Base-by-base conservation (phyloP, 30 jellyfish, hydroid and myxozoan genomes). In the Hydra vulgaris region DNA sequence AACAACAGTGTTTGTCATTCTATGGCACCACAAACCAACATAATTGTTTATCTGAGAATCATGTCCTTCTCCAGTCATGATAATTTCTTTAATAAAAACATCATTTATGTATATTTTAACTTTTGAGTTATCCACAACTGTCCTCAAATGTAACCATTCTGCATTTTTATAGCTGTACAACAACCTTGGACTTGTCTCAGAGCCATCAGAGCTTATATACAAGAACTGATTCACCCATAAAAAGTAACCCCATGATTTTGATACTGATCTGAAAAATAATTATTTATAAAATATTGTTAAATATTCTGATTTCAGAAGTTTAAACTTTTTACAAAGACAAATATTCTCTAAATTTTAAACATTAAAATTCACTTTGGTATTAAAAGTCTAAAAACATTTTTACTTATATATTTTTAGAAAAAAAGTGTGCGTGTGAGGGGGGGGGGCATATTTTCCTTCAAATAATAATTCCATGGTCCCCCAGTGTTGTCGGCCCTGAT, bases 11-110 rank as follows among this genome's bases (percentile, higher is more conserved):
- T 52, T 80, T 26, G 85, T 84, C 22, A 85, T 26, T 53, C 88
- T 76, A 78, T 89, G 97, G 74, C 97, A 89, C 92, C 95, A 89
- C 83, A 89, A 78, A 16, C 97, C 97, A 77, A 89, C 97, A 70
- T 84, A 89, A 55, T 89, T 89, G 53, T 89, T 92, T 25, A 91
- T 86, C 17, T 80, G 81, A 23, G 94, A 89, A 25, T 81, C 70
- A 56, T 88, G 87, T n/a, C 92, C 93, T 4, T 81, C 93, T 1
- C 97, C 97, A 19, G 72, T 56, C 92, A 89, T 84, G 55, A 84
- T 81, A 0, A 85, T 81, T 17, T 86, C 87, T 19, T 85, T 88
- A 68, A 89, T 24, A 26, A 84, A 79, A 7, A 86, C 83, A 18
- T 88, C 97, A 77, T 89, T 84, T 23, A 89, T 80, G 66, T 89